These are phyloP conservation scores for Xestia sexstrigata DNA, from an alignment of 2,888 invertebrate species.

Conservation along the genomic window DNA sequence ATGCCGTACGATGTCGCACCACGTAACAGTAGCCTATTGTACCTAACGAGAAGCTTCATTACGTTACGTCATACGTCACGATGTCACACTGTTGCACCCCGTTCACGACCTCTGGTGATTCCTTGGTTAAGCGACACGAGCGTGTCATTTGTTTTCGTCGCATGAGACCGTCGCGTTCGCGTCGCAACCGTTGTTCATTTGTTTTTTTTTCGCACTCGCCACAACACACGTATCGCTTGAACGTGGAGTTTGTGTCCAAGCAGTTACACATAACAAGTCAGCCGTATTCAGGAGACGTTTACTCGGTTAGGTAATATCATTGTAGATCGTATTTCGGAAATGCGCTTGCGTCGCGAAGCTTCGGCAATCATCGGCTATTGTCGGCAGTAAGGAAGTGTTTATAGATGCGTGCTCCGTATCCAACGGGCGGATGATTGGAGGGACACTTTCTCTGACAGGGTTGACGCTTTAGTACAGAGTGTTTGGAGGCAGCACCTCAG, in stretches of 20 bases:
- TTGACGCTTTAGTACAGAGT: constrained; percentile 16
- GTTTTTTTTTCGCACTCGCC: neutral
- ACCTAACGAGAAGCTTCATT: constrained; percentile 34
- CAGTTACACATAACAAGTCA: constrained; percentile 19
- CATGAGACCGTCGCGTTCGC: neutral
- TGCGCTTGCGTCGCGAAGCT: constrained; percentile 37
- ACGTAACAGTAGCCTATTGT: constrained; percentile 48
- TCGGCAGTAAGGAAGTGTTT: constrained; percentile 66
- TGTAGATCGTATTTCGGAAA: constrained; percentile 59
- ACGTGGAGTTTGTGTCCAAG: neutral
- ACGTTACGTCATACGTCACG: constrained; percentile 38
- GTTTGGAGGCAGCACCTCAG: neutral
- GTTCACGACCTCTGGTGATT: neutral
- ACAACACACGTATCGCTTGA: neutral
- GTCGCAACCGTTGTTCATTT: neutral
- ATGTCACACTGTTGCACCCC: neutral
- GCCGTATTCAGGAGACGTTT: constrained; percentile 51
- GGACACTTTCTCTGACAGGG: constrained; percentile 66
- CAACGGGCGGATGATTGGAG: constrained; percentile 27
- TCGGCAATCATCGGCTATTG: constrained; percentile 49
- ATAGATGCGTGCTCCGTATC: constrained; percentile 62
- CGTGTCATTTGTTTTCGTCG: neutral
- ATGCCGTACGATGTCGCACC: constrained; percentile 10
- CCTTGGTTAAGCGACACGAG: neutral
- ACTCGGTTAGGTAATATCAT: constrained; percentile 50